Evolutionary conservation across 2,797 vertebrate species (phyloP), one percentile per base, ranked within the genome.

Genomic region (Tangara arthus): DNA sequence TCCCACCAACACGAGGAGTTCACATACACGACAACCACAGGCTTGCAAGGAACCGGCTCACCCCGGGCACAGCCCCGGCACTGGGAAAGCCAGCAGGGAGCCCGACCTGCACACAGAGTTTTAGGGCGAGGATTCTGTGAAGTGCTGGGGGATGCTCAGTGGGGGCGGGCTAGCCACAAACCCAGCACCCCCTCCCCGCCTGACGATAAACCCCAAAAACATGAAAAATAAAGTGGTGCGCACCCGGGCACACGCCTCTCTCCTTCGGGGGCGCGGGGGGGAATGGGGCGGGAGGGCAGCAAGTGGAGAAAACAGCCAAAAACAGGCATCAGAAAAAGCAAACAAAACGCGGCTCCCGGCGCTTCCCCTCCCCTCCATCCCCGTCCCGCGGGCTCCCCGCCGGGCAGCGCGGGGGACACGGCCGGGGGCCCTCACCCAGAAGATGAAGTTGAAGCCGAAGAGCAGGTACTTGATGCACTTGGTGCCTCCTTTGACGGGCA

Each of bases 401-500:
- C 8, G 11, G 27, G 32, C 39, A 34, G 60, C 46, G 53, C 39
- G 10, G 27, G 8, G 19, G 16, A 10, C 41, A 9, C 13, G 18
- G 14, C 66, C 19, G 3, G 23, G 28, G 3, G 4, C 3, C n/a
- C 82, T 99, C 97, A 99, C 99, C 99, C 99, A 99, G 95, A 99
- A 99, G 26, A 99, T 87, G 95, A 99, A 99, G 97, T 99, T 99
- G 96, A 99, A 99, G 94, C 97, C 98, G 93, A 99, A 99, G 96
- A 99, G 99, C 94, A 99, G 96, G 92, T 99, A 99, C 96, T 99
- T 99, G 97, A 99, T 98, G 97, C 99, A 99, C 97, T 98, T 99
- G 91, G 98, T 99, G 97, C 99, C 99, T 86, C 99, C 99, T 88
- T 98, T 99, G 95, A 99, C 98, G n/a, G 98, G 97, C 98, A 98